Percentiles rank a stretch among this genome's conserved stretches.
phyloP scores from a whole-genome alignment of 1,140 invertebrate species.

The Gonioctena quinquepunctata region DNA sequence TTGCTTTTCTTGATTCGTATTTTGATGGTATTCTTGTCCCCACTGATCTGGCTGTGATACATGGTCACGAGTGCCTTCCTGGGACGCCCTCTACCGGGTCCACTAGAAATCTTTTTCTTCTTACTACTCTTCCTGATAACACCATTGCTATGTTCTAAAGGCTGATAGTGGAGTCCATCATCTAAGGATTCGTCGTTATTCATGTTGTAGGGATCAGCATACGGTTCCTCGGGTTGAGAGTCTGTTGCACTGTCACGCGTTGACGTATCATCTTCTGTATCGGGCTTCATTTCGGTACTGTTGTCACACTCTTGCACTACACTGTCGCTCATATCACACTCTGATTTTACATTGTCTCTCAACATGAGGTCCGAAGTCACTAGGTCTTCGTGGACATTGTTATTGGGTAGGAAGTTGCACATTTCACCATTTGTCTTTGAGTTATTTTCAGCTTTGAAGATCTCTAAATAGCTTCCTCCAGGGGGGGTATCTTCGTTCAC shows the following conservation, averaged over 20 bases:
- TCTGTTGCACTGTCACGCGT: background rate
- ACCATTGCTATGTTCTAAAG: slow-evolving; percentile 34
- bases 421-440: slow-evolving; percentile 32
- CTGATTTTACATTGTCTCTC: background rate
- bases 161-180: slow-evolving; percentile 23
- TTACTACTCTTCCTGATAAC: slow-evolving; percentile 31
- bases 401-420: slow-evolving; percentile 36
- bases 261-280: slow-evolving; percentile 1
- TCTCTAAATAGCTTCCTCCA: background rate
- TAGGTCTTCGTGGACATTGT: slow-evolving; percentile 36
- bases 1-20: slow-evolving; percentile 67
- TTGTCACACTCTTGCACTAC: background rate
- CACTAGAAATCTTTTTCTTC: slow-evolving; percentile 32
- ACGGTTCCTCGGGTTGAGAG: slow-evolving; percentile 24
- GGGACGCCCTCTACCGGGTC: slow-evolving; percentile 46
- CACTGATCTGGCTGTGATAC: slow-evolving; percentile 64
- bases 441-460: slow-evolving; percentile 22
- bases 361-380: slow-evolving; percentile 18
- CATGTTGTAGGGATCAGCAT: slow-evolving; percentile 24
- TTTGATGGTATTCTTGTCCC: slow-evolving; percentile 67
- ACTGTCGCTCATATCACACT: slow-evolving; percentile 23
- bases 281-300: background rate
- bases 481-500: background rate
- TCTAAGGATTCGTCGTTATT: slow-evolving; percentile 24
- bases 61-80: slow-evolving; percentile 52